phyloP scores from a whole-genome alignment of 2,113 vertebrate species.

The Pangasianodon gigas region DNA sequence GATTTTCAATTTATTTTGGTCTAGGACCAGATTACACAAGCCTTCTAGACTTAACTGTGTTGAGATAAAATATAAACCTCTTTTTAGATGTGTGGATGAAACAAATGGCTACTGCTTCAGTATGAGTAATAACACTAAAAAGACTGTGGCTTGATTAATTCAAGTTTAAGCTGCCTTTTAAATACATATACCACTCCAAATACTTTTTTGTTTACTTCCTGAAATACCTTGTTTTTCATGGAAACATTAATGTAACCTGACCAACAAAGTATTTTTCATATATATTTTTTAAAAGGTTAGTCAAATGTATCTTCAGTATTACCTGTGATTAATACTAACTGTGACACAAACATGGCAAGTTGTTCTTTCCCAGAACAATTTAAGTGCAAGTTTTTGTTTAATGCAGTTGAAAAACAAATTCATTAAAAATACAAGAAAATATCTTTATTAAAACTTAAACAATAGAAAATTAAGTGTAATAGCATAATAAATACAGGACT shows the following conservation, averaged over 20 bases:
- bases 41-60: background rate
- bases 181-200: background rate
- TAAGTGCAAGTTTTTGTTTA: background rate
- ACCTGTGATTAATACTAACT: background rate
- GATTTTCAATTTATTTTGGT: background rate
- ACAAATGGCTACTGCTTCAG: background rate
- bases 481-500: background rate
- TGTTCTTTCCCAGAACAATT: background rate
- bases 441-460: background rate
- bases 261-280: background rate
- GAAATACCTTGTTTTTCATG: background rate
- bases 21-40: background rate
- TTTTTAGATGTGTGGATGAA: background rate
- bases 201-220: background rate
- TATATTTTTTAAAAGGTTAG: background rate
- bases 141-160: background rate
- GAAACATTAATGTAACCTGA: background rate
- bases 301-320: background rate
- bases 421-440: background rate
- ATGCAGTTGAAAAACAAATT: background rate
- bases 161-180: background rate
- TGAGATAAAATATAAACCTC: background rate
- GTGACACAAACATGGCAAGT: background rate
- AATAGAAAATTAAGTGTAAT: background rate
- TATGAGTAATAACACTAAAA: background rate